Evolutionary conservation across 2,797 vertebrate genomes (phyloP).

Genomic region (Lindbergichthys nudifrons): DNA sequence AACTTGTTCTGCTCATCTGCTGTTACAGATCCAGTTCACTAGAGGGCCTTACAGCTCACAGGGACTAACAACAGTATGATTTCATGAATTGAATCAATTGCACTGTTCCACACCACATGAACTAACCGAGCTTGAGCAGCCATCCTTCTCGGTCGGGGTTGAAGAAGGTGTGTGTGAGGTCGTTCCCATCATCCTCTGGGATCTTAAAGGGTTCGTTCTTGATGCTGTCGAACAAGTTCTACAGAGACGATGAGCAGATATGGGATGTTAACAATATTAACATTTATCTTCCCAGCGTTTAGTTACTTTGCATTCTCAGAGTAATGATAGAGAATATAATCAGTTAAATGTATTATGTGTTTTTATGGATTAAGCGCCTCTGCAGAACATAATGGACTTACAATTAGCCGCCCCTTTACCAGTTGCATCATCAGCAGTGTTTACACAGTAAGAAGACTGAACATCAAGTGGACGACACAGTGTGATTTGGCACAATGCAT

Average conservation of each 20-base stretch:
- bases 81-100: neutral
- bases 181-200: constrained; percentile 94
- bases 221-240: constrained; percentile 94
- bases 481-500: neutral
- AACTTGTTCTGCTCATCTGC: neutral
- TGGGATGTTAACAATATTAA: neutral
- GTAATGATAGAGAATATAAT: neutral
- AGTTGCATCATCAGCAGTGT: neutral
- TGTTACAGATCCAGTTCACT: constrained; percentile 29
- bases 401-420: neutral
- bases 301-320: neutral
- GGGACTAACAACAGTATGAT: neutral
- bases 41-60: constrained; percentile 43
- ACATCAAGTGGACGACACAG: neutral
- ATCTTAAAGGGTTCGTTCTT: constrained; percentile 96
- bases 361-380: neutral
- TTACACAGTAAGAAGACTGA: too few species aligned
- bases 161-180: constrained; percentile 96
- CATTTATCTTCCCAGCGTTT: neutral
- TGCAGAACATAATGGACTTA: neutral
- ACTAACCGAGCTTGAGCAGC: constrained; percentile 94
- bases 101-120: neutral
- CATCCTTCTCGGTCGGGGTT: constrained; percentile 97
- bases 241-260: neutral
- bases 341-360: neutral